Base-by-base conservation (phyloP, 2,888 invertebrate genomes). In the Hypsopygia costalis region DNA sequence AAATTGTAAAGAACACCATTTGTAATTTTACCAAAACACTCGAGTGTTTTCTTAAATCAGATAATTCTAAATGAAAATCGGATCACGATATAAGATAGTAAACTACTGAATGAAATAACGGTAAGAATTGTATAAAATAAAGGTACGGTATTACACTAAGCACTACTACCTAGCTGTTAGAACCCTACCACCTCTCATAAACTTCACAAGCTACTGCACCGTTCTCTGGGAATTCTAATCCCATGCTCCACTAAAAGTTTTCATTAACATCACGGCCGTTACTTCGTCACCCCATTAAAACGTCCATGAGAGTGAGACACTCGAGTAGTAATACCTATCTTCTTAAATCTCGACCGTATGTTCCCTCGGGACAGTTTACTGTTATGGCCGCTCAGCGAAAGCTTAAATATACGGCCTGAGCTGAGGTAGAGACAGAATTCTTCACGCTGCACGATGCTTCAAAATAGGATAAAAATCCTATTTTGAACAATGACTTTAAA, bases 291-390 rank as follows among this genome's bases (percentile, higher is more conserved):
- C 53, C 59, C 58, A 62, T 68, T 67, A 64, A 62, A 59, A 51
- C 54, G 57, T 58, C 60, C 62, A 66, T 73, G 71, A 72, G 63
- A 57, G 47, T 29, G 52, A 55, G 51, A 58, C 60, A 65, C 65
- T 63, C 60, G 47, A 56, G 52, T 51, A 53, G 60, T 66, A 71
- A 64, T 69, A 69, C 69, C 73, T 73, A 73, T 78, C 78, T 75
- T 68, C 43, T 49, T 52, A 52, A 51, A 49, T 53, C 51, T 69
- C 57, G 62, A 33, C 3, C 11, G 43, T 51, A 54, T 46, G 62
- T 61, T 73, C 77, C 69, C 73, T 53, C 49, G 61, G 71, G 79
- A 71, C 73, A 64, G 66, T 81, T 81, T 80, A 81, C 66, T 70
- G 74, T 76, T 78, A 81, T 72, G 66, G 74, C 74, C 69, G 62